Base-by-base conservation (phyloP, 1,140 invertebrate genomes). In the Zaprionus lachaisei region DNA sequence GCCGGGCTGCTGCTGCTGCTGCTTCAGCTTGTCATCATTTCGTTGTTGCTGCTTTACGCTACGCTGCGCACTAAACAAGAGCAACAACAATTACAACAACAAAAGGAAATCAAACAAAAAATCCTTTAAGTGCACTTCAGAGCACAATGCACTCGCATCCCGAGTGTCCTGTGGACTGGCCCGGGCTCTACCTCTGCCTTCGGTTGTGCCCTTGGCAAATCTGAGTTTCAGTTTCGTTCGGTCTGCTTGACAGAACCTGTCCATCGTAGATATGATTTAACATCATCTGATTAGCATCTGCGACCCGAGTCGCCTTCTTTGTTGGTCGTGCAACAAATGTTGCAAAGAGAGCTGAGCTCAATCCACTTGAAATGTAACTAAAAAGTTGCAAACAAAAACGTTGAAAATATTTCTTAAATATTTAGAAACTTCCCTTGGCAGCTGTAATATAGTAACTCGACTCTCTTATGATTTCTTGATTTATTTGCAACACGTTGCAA, bases 41-140 rank as follows among this genome's bases (percentile, higher is more conserved):
- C 15, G 49, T 54, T 51, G 49, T 47, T 72, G 62, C 61, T 70
- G 22, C 55, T 69, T 74, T 69, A 66, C 60, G 70, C 70, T 77
- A 74, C 68, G 73, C 51, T 71, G 79, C 58, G 72, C 79, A 63
- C 65, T 70, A 70, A 72, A 84, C 68, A 63, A 66, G 15, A 67
- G 26, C 12, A 57, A 24, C 11, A 41, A 22, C 51, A 65, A 31
- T n/a, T 26, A 60, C 37, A 38, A 38, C 37, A 38, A 38, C 37
- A 34, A 60, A 5, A 5, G 22, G 4, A 44, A 28, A 51, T 51
- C 22, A 24, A 58, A 57, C 17, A 64, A 68, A 74, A 74, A 73
- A 81, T 90, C 81, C 85, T 89, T 89, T 90, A 89, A 89, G 85
- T 89, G 85, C 85, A 90, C 85, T 89, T 79, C 66, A 85, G 85